Conservation (phyloP, 2,888 invertebrate genomes). For the Morinoia aosen region DNA sequence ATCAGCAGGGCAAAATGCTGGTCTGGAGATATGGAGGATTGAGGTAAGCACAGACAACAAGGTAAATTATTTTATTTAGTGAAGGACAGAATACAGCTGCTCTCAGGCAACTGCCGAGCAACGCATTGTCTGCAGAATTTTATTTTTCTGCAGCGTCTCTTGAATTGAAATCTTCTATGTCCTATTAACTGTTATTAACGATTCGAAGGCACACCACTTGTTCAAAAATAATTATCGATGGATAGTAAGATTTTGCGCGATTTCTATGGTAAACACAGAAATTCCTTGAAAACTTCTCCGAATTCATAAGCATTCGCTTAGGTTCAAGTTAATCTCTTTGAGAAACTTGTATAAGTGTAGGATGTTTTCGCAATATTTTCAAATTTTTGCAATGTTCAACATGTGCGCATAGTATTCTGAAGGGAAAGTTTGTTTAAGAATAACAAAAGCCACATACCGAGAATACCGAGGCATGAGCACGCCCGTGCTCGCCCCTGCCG, state of each 20-base stretch:
- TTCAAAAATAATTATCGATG: background rate
- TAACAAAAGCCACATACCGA: background rate
- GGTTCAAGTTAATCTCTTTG: background rate
- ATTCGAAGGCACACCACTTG: no score
- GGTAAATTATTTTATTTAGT: background rate
- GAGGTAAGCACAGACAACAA: conserved; percentile 55
- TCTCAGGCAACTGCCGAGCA: background rate
- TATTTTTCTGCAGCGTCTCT: background rate
- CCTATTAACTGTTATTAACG: no score
- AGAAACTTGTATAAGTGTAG: no score
- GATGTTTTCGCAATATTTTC: background rate
- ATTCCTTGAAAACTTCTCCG: background rate
- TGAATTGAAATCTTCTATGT: no score
- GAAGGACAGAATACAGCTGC: background rate
- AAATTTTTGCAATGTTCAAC: background rate
- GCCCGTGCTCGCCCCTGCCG: background rate
- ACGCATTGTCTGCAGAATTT: background rate
- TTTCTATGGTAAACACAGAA: background rate
- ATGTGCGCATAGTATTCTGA: background rate
- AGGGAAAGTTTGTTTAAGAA: background rate
- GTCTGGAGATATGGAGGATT: conserved; percentile 66
- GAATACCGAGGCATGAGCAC: background rate
- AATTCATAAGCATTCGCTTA: background rate
- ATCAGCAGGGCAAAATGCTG: conserved; percentile 58
- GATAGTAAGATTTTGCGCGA: background rate